These are phyloP conservation scores for Orchestia grillus DNA, from an alignment of 1,140 invertebrate genomes.

Conservation along the genomic window DNA sequence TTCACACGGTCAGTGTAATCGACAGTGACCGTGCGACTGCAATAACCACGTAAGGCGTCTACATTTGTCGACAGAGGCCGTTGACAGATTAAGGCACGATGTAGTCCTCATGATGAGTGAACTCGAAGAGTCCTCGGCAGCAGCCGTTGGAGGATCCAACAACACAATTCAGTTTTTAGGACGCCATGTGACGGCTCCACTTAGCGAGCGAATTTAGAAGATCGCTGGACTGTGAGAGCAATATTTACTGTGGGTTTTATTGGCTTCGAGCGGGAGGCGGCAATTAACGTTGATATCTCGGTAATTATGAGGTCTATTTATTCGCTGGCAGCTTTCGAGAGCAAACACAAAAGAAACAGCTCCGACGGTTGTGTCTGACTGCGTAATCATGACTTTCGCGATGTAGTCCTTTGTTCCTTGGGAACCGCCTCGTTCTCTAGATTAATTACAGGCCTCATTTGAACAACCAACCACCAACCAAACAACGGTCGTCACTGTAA, in stretches of 20 bases:
- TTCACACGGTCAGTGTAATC: too few species aligned
- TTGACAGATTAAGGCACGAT: not conserved
- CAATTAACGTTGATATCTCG: slow-evolving; percentile 50
- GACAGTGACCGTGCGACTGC: too few species aligned
- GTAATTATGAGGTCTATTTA: slow-evolving; percentile 51
- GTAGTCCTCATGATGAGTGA: not conserved
- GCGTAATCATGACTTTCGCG: slow-evolving; percentile 43
- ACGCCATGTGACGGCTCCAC: slow-evolving; percentile 23
- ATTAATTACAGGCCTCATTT: slow-evolving; percentile 46
- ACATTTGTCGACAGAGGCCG: too few species aligned
- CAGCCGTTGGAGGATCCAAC: not conserved
- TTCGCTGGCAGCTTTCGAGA: slow-evolving; percentile 46
- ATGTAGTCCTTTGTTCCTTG: not conserved
- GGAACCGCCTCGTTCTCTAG: slow-evolving; percentile 29
- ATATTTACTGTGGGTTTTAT: slow-evolving; percentile 49
- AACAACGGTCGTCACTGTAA: slow-evolving; percentile 17
- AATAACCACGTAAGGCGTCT: too few species aligned
- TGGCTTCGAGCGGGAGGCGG: slow-evolving; percentile 26
- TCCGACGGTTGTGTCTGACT: not conserved
- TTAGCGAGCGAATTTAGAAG: slow-evolving; percentile 33
- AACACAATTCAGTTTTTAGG: slow-evolving; percentile 31
- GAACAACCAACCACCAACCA: not conserved
- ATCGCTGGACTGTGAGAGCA: slow-evolving; percentile 4
- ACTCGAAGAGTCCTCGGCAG: not conserved
- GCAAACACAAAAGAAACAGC: slow-evolving; percentile 53